These are phyloP conservation scores for Odocoileus virginianus DNA, from an alignment of 2,113 vertebrate species.

Conservation along the genomic window DNA sequence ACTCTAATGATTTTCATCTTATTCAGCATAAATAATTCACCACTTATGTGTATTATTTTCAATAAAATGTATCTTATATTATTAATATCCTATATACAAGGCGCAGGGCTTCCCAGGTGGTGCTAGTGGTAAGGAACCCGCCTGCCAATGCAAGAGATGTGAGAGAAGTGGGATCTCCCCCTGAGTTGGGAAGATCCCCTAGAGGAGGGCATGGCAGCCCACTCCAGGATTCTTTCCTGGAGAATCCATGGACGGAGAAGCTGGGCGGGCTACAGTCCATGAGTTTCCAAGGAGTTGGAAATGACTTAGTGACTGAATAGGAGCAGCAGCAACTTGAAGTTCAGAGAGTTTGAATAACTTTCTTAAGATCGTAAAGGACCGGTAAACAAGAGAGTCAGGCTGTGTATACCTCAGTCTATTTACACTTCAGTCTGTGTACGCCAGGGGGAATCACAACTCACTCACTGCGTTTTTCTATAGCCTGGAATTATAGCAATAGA, in stretches of 20 bases:
- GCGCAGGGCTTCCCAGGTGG: neutral
- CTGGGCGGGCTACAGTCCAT: neutral
- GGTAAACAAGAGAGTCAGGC: neutral
- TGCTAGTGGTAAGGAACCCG: neutral
- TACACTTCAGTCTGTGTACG: neutral
- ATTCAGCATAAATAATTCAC: neutral
- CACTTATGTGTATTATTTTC: neutral
- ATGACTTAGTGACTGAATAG: neutral
- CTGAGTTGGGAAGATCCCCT: neutral
- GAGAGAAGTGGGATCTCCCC: neutral
- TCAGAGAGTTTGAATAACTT: neutral
- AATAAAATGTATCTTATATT: neutral
- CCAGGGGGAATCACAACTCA: neutral
- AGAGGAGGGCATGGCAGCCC: neutral
- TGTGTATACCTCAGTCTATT: rapidly evolving
- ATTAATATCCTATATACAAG: neutral
- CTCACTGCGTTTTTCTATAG: neutral
- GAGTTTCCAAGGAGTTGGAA: neutral
- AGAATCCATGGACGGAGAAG: neutral
- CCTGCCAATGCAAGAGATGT: neutral
- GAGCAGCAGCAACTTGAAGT: neutral
- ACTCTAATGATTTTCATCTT: neutral
- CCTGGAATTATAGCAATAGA: neutral
- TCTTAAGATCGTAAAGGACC: neutral
- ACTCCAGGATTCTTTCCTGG: neutral